phyloP scores from a whole-genome alignment of 2,113 vertebrate species.

The Chamaea fasciata region DNA sequence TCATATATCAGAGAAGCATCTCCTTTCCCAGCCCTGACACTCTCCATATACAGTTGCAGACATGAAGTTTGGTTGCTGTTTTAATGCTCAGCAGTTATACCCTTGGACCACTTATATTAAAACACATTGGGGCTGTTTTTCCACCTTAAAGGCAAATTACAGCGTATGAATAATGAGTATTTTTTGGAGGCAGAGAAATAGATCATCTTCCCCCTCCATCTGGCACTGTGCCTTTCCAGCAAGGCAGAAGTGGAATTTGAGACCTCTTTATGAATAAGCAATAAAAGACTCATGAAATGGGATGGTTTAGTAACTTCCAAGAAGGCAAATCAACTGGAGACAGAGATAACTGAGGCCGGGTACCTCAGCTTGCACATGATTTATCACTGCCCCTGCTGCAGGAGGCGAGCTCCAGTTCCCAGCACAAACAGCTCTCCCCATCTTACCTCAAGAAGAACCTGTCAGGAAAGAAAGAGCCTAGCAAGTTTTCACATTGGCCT shows the following conservation, averaged over 20 bases:
- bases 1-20: neutral
- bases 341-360: neutral
- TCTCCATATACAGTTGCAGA: neutral
- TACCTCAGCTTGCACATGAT: neutral
- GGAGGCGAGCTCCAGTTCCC: neutral
- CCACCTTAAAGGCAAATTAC: neutral
- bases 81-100: neutral
- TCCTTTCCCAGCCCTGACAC: neutral
- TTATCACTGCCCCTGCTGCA: neutral
- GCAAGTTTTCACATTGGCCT: neutral
- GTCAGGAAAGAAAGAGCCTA: neutral
- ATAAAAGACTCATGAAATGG: neutral
- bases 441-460: constrained; percentile 34
- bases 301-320: neutral
- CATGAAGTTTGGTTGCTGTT: neutral
- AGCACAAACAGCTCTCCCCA: neutral
- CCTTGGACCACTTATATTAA: neutral
- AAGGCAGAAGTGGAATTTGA: neutral
- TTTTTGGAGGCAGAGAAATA: neutral
- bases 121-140: neutral
- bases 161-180: neutral
- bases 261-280: neutral
- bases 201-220: neutral
- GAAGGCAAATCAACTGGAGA: neutral
- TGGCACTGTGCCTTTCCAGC: neutral